A percentile compares a stretch with the other conserved stretches of the same genome.
Evolutionary conservation across 1,140 invertebrate genomes (phyloP).

Genomic region (Harlomillsia oculata): DNA sequence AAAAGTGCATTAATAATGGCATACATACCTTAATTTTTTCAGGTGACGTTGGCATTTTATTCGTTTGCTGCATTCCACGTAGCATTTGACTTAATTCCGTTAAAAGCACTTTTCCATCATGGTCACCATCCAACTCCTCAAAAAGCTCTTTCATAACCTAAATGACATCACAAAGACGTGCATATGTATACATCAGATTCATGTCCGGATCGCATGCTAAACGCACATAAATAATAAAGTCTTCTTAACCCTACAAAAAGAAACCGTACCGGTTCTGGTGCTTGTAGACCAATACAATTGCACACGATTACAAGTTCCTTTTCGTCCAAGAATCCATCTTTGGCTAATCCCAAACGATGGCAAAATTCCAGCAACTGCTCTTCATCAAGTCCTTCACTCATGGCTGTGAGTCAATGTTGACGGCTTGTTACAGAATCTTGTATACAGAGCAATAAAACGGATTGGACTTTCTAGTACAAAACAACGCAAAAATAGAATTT

Average conservation of each 20-base stretch:
- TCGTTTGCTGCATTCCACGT: conserved; percentile 22
- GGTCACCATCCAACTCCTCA: conserved; percentile 53
- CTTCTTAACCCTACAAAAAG: not conserved
- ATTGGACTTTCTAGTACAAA: too few species aligned
- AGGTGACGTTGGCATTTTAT: conserved; percentile 14
- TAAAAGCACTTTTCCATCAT: conserved; percentile 55
- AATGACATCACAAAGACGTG: too few species aligned
- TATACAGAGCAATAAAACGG: too few species aligned
- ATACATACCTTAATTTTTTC: conserved; percentile 14
- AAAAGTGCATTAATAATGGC: not conserved
- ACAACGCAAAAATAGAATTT: too few species aligned
- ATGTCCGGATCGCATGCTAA: too few species aligned
- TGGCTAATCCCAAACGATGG: conserved; percentile 50
- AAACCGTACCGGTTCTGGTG: conserved; percentile 46
- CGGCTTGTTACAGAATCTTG: too few species aligned
- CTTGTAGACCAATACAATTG: conserved; percentile 52
- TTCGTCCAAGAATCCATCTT: conserved; percentile 51
- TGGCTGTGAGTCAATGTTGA: too few species aligned
- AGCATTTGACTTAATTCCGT: conserved; percentile 48
- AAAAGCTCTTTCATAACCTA: conserved; percentile 55
- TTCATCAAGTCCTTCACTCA: conserved; percentile 35
- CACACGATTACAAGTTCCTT: conserved; percentile 52
- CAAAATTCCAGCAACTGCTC: conserved; percentile 49
- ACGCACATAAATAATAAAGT: not conserved
- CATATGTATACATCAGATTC: too few species aligned